Percentiles rank a stretch among this genome's conserved stretches.
phyloP scores from a whole-genome alignment of 2,113 vertebrate species.

The Archocentrus centrarchus region DNA sequence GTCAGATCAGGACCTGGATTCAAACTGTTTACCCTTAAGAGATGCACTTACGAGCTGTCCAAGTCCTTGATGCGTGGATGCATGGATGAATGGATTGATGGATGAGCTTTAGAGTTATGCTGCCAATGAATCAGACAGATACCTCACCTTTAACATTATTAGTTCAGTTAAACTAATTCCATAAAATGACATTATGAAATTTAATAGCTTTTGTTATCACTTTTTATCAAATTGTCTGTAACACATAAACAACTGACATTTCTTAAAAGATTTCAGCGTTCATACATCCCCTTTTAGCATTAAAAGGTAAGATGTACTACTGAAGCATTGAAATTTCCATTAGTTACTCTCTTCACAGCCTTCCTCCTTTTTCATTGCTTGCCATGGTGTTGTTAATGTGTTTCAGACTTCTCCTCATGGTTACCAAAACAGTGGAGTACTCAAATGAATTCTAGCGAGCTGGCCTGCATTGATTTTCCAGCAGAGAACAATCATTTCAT shows the following conservation, averaged over 20 bases:
- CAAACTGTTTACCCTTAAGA: not conserved
- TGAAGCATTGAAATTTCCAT: not conserved
- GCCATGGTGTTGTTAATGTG: not conserved
- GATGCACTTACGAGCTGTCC: not conserved
- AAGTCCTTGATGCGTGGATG: not conserved
- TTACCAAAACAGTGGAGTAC: not conserved
- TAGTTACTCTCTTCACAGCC: not conserved
- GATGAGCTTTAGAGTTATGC: not conserved
- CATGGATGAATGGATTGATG: not conserved
- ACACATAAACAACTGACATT: not conserved
- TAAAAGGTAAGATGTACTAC: not conserved
- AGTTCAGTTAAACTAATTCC: not conserved
- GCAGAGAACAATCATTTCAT: conserved; percentile 34
- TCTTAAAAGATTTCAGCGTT: not conserved
- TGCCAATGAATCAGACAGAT: not conserved
- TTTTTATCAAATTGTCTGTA: conserved; percentile 1
- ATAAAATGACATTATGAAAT: not conserved
- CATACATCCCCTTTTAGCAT: not conserved
- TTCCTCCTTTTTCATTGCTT: not conserved
- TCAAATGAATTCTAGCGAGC: not conserved
- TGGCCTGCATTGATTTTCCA: conserved; percentile 21
- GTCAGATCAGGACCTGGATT: not conserved
- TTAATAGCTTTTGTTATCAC: not conserved
- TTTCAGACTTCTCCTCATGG: not conserved
- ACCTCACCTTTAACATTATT: not conserved